Percentiles rank a stretch among this genome's conserved stretches.
Conservation (phyloP, 2,113 vertebrate species). For the Paraplagusia blochii region DNA sequence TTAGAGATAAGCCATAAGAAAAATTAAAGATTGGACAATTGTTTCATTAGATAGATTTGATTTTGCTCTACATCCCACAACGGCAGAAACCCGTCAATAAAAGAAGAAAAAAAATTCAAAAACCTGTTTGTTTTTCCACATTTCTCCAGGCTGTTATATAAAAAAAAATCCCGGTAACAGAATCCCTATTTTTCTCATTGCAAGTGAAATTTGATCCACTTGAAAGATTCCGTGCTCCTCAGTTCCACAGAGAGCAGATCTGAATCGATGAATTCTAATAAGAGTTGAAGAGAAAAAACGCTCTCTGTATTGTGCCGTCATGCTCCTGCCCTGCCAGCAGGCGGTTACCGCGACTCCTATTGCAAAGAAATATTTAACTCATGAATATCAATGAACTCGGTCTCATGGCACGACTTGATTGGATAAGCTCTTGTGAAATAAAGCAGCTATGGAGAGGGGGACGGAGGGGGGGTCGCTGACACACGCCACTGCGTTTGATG, state of each 20-base stretch:
- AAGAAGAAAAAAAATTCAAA: slow-evolving; percentile 17
- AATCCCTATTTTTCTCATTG: slow-evolving; percentile 35
- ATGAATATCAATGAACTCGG: slow-evolving; percentile 64
- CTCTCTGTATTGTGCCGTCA: slow-evolving; percentile 40
- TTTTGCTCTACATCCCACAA: too few relatives aligned
- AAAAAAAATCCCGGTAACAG: slow-evolving; percentile 23
- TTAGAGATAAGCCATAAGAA: too few relatives aligned
- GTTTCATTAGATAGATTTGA: too few relatives aligned
- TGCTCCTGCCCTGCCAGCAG: slow-evolving; percentile 35
- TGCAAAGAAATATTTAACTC: slow-evolving; percentile 61
- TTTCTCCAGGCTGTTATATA: slow-evolving; percentile 29
- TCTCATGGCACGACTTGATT: slow-evolving; percentile 51
- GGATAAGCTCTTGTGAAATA: slow-evolving; percentile 48
- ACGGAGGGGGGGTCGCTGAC: background rate
- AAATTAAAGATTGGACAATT: too few relatives aligned
- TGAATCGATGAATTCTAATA: slow-evolving; percentile 73
- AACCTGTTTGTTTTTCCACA: slow-evolving; percentile 39
- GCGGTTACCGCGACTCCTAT: slow-evolving; percentile 61
- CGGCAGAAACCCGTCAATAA: background rate
- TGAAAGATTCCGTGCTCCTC: slow-evolving; percentile 56
- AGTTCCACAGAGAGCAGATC: slow-evolving; percentile 59
- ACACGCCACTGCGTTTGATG: slow-evolving; percentile 29
- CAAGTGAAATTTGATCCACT: slow-evolving; percentile 62
- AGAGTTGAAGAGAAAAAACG: slow-evolving; percentile 56
- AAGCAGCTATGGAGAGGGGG: background rate